phyloP scores from a whole-genome alignment of 2,888 invertebrate species.

The Xiphydria camelus region DNA sequence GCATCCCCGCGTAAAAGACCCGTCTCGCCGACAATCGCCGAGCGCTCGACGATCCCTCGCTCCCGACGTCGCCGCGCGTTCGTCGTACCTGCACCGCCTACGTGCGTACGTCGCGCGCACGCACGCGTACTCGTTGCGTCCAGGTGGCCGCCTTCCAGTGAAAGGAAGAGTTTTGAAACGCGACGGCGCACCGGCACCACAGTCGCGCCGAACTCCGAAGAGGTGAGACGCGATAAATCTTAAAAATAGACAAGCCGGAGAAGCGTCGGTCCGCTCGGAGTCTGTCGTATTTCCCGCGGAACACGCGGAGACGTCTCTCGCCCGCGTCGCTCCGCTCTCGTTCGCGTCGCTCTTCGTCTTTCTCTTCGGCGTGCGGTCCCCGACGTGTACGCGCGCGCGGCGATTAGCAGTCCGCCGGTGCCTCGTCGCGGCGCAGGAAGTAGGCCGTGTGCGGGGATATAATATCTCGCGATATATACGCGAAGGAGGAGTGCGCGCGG shows the following conservation, averaged over 20 bases:
- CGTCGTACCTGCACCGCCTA: constrained; percentile 22
- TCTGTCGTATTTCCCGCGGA: no score
- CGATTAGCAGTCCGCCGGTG: no score
- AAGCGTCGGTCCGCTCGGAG: neutral
- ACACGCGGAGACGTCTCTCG: no score
- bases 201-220: constrained; percentile 1
- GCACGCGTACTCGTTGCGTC: neutral
- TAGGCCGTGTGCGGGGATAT: no score
- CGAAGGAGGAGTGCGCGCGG: no score
- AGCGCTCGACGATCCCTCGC: constrained; percentile 23
- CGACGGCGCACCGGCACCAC: neutral
- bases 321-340: no score
- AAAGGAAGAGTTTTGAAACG: constrained; percentile 6
- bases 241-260: constrained; percentile 3
- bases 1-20: no score
- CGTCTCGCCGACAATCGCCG: no score
- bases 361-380: constrained; percentile 13
- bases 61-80: constrained; percentile 22
- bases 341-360: constrained; percentile 7
- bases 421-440: no score
- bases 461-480: no score
- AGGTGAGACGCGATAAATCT: constrained; percentile 3
- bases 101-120: constrained; percentile 4
- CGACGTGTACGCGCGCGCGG: no score
- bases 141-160: constrained; percentile 6